Evolutionary conservation across 1,140 invertebrate genomes (phyloP).

Genomic region (Ctenoplectra terminalis): DNA sequence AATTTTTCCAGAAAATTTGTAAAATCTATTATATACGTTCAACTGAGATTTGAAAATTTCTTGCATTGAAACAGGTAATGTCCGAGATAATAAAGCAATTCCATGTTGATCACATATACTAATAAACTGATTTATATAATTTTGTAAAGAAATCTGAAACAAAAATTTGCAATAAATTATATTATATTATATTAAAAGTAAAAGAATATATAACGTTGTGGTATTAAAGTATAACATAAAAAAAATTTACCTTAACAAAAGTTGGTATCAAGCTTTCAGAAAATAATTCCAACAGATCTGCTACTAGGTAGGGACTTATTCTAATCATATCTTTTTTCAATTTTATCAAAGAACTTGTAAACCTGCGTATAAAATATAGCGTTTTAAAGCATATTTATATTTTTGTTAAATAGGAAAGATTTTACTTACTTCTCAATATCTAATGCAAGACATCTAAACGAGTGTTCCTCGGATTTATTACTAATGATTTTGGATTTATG

Average conservation of each 20-base stretch:
- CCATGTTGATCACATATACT: slow-evolving; percentile 80
- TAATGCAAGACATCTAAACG: slow-evolving; percentile 58
- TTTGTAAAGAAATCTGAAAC: slow-evolving; percentile 77
- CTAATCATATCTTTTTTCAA: slow-evolving; percentile 78
- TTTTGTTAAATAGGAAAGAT: background rate
- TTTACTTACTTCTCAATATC: slow-evolving; percentile 70
- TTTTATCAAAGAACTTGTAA: slow-evolving; percentile 72
- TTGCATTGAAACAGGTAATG: slow-evolving; percentile 75
- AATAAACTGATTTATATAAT: slow-evolving; percentile 76
- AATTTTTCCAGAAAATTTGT: slow-evolving; percentile 81
- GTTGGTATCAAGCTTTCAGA: slow-evolving; percentile 75
- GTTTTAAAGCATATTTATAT: slow-evolving; percentile 13
- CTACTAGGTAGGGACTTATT: slow-evolving; percentile 77
- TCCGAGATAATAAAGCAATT: slow-evolving; percentile 77
- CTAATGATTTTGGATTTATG: slow-evolving; percentile 54
- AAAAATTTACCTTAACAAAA: slow-evolving; percentile 79
- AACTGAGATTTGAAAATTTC: slow-evolving; percentile 80
- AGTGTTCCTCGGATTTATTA: slow-evolving; percentile 48
- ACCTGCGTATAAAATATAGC: slow-evolving; percentile 61
- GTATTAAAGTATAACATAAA: too few relatives aligned
- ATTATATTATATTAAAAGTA: background rate
- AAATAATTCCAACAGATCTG: slow-evolving; percentile 80
- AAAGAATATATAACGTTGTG: too few relatives aligned
- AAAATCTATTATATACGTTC: slow-evolving; percentile 79
- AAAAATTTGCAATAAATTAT: slow-evolving; percentile 34